These are phyloP conservation scores for Tillus elongatus DNA, from an alignment of 2,888 invertebrate genomes.

Conservation along the genomic window DNA sequence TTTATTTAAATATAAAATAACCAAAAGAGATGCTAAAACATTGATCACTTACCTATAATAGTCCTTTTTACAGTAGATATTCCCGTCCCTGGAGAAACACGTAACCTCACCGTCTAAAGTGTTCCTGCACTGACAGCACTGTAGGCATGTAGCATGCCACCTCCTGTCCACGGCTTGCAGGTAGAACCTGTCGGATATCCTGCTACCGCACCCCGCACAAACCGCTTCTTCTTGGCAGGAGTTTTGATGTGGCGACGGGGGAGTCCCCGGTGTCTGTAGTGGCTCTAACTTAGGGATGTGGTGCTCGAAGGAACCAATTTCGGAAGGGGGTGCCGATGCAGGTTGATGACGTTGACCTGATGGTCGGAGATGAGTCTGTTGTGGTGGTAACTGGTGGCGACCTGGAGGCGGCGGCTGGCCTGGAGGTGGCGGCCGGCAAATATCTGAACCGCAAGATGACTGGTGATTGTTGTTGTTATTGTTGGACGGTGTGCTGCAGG, in stretches of 20 bases:
- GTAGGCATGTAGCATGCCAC: conserved; percentile 88
- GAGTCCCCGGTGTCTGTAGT: conserved; percentile 46
- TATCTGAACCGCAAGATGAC: conserved; percentile 42
- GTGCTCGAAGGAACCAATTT: conserved; percentile 40
- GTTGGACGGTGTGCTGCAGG: conserved; percentile 49
- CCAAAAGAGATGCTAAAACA: too few species aligned
- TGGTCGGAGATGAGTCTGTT: conserved; percentile 9
- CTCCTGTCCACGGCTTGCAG: conserved; percentile 83
- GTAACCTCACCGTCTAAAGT: conserved; percentile 84
- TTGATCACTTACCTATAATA: conserved; percentile 84
- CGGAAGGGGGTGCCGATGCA: conserved; percentile 22
- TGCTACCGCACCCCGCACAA: conserved; percentile 82
- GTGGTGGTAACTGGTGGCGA: conserved; percentile 14
- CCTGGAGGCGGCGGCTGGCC: conserved; percentile 12
- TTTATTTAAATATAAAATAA: too few species aligned
- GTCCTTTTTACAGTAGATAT: conserved; percentile 93
- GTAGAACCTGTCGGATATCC: conserved; percentile 84
- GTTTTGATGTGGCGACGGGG: conserved; percentile 40
- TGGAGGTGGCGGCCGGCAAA: conserved; percentile 36
- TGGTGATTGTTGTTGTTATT: conserved; percentile 49
- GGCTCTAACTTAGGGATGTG: conserved; percentile 48
- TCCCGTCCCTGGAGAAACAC: conserved; percentile 86
- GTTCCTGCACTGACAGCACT: conserved; percentile 84
- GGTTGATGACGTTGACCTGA: too few species aligned
- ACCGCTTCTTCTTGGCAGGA: conserved; percentile 44